A percentile compares a stretch with the other conserved stretches of the same genome.
These are phyloP conservation scores for Drosophila macrothrix DNA, from an alignment of 2,888 invertebrate species.

Conservation along the genomic window DNA sequence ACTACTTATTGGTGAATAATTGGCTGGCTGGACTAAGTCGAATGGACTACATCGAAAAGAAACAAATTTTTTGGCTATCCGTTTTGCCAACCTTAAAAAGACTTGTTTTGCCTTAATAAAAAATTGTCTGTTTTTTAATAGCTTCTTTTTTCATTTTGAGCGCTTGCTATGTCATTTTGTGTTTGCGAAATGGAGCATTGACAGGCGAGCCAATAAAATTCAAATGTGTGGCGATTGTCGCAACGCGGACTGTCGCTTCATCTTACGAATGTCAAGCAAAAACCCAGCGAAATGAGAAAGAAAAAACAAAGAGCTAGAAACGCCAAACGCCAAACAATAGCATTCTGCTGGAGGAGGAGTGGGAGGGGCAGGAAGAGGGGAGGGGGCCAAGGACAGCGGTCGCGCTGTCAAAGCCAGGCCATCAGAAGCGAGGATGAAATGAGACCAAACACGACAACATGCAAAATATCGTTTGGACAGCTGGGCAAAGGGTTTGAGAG, in stretches of 20 bases:
- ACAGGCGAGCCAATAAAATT: slow-evolving; percentile 84
- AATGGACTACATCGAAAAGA: slow-evolving; percentile 3
- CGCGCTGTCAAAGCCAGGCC: slow-evolving; percentile 66
- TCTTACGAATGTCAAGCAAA: slow-evolving; percentile 69
- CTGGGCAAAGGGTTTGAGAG: slow-evolving; percentile 20
- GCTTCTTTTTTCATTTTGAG: slow-evolving; percentile 6
- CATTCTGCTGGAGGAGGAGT: slow-evolving; percentile 35
- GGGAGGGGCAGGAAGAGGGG: not conserved
- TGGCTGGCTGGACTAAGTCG: not conserved
- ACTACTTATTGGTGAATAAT: not conserved
- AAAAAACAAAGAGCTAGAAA: slow-evolving; percentile 35
- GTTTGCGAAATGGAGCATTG: slow-evolving; percentile 68
- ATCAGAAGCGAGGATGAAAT: slow-evolving; percentile 59
- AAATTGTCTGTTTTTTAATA: slow-evolving; percentile 8
- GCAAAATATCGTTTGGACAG: slow-evolving; percentile 69
- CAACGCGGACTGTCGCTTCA: slow-evolving; percentile 70
- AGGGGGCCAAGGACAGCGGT: slow-evolving; percentile 45
- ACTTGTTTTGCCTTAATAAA: slow-evolving; percentile 22
- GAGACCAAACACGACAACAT: slow-evolving; percentile 71
- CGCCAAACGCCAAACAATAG: slow-evolving; percentile 73
- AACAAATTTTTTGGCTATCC: slow-evolving; percentile 11
- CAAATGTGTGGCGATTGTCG: slow-evolving; percentile 83
- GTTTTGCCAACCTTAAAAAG: slow-evolving; percentile 16
- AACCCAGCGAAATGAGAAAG: slow-evolving; percentile 47
- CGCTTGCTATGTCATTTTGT: slow-evolving; percentile 12